These are phyloP conservation scores for Zaprionus taronus DNA, from an alignment of 1,140 invertebrate genomes.

Conservation along the genomic window DNA sequence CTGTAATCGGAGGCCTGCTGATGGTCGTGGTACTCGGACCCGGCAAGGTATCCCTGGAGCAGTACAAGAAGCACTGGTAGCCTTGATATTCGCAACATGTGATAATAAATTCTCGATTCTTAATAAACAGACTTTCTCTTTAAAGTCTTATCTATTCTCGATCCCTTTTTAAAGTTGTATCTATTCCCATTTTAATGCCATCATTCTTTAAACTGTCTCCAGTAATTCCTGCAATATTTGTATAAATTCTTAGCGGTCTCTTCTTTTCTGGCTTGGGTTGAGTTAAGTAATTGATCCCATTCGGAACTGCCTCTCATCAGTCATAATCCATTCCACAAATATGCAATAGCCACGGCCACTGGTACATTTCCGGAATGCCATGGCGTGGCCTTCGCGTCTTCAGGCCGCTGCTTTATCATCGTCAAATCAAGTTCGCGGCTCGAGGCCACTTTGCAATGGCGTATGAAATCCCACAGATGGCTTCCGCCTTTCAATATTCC, in stretches of 20 bases:
- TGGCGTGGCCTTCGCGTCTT: not conserved
- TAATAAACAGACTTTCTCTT: not conserved
- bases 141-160: not conserved
- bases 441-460: constrained; percentile 55
- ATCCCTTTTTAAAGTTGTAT: not conserved
- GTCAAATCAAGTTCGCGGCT: constrained; percentile 66
- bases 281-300: constrained; percentile 37
- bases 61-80: constrained; percentile 51
- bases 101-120: not conserved
- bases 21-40: constrained; percentile 51
- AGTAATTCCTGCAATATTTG: not conserved
- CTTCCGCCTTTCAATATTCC: constrained; percentile 42
- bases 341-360: constrained; percentile 1
- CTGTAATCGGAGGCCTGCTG: constrained; percentile 46
- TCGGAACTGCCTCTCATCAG: constrained; percentile 4
- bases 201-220: not conserved
- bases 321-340: constrained; percentile 17
- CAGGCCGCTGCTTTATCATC: constrained; percentile 32
- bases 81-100: not conserved
- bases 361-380: constrained; percentile 14
- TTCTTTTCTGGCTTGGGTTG: constrained; percentile 2
- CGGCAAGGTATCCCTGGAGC: constrained; percentile 47
- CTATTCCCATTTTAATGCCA: not conserved
- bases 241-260: not conserved
- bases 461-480: constrained; percentile 66